Evolutionary conservation across 92 coral and sea anemone species (phyloP).

Genomic region (Siderastrea siderea): DNA sequence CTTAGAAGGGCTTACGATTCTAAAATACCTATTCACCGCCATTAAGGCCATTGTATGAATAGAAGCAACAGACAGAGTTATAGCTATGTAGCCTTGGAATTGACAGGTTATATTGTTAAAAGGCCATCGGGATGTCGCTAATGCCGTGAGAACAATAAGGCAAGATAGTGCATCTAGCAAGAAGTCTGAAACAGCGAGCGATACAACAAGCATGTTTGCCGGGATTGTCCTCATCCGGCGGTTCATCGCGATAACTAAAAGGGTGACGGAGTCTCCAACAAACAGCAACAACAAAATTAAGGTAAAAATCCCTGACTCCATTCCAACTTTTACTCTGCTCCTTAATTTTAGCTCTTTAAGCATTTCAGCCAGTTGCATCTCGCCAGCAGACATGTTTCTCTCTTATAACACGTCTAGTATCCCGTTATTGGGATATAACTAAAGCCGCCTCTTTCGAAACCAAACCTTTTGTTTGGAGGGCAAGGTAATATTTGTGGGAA

Average conservation of each 20-base stretch:
- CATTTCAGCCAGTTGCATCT: constrained; percentile 26
- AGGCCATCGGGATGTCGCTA: constrained; percentile 65
- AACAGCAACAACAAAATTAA: neutral
- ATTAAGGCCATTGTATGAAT: constrained; percentile 41
- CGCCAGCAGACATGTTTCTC: neutral
- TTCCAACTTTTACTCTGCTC: constrained; percentile 27
- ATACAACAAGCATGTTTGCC: no score
- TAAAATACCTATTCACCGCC: neutral
- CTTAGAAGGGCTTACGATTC: no score
- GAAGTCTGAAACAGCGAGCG: neutral
- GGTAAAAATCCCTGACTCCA: constrained; percentile 50
- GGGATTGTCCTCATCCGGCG: no score
- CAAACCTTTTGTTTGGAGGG: no score
- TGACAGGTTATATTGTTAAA: neutral
- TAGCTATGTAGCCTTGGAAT: no score
- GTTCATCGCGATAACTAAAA: no score
- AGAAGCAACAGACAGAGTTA: neutral
- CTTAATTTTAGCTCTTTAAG: constrained; percentile 54
- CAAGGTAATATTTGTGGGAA: no score
- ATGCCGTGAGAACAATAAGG: constrained; percentile 36
- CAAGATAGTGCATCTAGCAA: neutral
- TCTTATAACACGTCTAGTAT: no score
- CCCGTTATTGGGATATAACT: no score
- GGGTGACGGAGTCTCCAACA: no score
- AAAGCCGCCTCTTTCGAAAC: no score